Conservation (phyloP, 2,888 invertebrate species). For the Aspidapion aeneum region DNA sequence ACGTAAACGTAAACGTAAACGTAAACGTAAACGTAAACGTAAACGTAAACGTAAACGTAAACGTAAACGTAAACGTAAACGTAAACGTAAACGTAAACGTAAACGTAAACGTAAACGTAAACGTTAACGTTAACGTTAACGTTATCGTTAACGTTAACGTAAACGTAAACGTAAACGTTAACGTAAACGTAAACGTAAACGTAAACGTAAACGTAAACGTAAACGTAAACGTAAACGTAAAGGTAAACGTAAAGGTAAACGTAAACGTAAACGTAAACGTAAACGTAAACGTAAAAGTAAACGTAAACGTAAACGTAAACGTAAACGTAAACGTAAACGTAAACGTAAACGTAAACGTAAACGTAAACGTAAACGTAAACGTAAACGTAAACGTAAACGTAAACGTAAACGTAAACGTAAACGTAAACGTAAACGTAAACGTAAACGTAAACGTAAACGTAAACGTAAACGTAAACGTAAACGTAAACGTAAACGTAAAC, state of each 20-base stretch:
- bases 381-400: not conserved
- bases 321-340: not conserved
- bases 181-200: not conserved
- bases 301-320: not conserved
- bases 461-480: not conserved
- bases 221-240: not conserved
- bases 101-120: not conserved
- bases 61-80: not conserved
- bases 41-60: not conserved
- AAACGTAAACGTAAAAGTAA: not conserved
- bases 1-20: not conserved
- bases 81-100: not conserved
- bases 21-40: not conserved
- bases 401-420: not conserved
- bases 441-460: not conserved
- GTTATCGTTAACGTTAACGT: not conserved
- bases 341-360: not conserved
- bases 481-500: not conserved
- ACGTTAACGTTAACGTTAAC: not conserved
- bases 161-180: not conserved
- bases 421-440: not conserved
- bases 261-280: not conserved
- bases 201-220: not conserved
- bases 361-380: not conserved
- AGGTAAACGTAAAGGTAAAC: not conserved